Conservation (phyloP, 2,113 vertebrate species). For the Leiothrix lutea region DNA sequence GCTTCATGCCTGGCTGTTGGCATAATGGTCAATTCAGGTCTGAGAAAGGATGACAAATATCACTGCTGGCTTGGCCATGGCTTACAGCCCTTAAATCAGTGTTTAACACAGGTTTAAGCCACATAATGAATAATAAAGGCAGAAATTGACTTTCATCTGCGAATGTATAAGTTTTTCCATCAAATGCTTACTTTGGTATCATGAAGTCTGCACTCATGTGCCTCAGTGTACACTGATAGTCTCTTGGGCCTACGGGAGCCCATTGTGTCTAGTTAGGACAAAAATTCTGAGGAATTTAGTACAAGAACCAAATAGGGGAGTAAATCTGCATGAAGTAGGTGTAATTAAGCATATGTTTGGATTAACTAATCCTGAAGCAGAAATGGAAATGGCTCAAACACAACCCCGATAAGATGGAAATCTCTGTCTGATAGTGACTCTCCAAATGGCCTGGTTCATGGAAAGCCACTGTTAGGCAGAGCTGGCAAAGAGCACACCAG, state of each 20-base stretch:
- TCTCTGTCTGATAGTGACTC: not conserved
- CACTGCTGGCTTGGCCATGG: not conserved
- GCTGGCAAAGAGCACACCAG: not conserved
- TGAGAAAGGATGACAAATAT: not conserved
- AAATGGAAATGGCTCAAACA: not conserved
- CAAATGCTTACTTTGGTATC: accelerated
- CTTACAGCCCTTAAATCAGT: not conserved
- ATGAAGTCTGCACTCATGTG: not conserved
- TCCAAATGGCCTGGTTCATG: not conserved
- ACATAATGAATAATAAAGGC: not conserved
- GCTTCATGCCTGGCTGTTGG: not conserved
- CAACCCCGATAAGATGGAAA: not conserved
- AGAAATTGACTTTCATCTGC: not conserved
- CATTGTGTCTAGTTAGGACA: not conserved
- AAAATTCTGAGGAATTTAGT: not conserved
- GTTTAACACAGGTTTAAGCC: not conserved
- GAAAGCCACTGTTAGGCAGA: not conserved
- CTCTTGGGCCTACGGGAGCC: not conserved
- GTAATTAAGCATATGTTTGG: not conserved
- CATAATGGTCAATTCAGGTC: not conserved
- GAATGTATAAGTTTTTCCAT: not conserved
- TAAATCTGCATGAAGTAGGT: not conserved
- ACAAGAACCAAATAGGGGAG: not conserved
- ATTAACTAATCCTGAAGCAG: not conserved
- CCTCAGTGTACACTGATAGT: not conserved